phyloP scores from a whole-genome alignment of 2,797 vertebrate species.

The Xiphophorus birchmanni region DNA sequence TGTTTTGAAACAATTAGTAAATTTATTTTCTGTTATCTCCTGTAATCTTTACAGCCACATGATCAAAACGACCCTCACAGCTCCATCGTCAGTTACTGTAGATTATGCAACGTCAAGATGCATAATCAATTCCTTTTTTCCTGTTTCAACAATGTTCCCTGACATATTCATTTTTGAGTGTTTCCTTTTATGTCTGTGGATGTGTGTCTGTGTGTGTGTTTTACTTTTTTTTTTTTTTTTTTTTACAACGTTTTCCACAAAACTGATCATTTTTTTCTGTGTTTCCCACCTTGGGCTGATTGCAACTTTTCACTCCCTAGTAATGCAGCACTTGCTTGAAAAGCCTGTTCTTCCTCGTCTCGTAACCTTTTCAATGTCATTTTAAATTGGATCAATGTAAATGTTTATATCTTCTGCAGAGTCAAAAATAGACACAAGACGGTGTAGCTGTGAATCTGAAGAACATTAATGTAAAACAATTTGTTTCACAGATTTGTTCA shows the following conservation, averaged over 20 bases:
- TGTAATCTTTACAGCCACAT: neutral
- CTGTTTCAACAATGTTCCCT: slow-evolving; percentile 2
- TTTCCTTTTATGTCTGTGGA: neutral
- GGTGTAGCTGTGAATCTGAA: neutral
- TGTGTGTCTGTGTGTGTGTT: neutral
- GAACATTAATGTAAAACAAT: neutral
- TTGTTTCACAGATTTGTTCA: neutral
- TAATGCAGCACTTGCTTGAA: neutral
- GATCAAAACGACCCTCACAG: neutral
- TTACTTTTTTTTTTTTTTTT: neutral
- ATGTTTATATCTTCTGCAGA: neutral
- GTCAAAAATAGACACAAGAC: neutral
- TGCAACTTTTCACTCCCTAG: slow-evolving; percentile 17
- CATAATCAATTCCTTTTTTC: slow-evolving; percentile 41
- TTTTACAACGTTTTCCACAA: slow-evolving; percentile 17
- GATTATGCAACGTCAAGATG: slow-evolving; percentile 33
- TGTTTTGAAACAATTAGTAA: neutral
- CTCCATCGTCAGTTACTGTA: slow-evolving; percentile 14
- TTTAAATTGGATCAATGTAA: neutral
- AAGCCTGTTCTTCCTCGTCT: neutral
- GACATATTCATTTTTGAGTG: neutral
- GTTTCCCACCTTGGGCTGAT: slow-evolving; percentile 68
- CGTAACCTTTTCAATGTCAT: neutral
- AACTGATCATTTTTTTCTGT: slow-evolving; percentile 41
- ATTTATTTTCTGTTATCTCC: neutral